These are phyloP conservation scores for Pterocles orientalis DNA, from an alignment of 2,113 vertebrate species.

Conservation along the genomic window DNA sequence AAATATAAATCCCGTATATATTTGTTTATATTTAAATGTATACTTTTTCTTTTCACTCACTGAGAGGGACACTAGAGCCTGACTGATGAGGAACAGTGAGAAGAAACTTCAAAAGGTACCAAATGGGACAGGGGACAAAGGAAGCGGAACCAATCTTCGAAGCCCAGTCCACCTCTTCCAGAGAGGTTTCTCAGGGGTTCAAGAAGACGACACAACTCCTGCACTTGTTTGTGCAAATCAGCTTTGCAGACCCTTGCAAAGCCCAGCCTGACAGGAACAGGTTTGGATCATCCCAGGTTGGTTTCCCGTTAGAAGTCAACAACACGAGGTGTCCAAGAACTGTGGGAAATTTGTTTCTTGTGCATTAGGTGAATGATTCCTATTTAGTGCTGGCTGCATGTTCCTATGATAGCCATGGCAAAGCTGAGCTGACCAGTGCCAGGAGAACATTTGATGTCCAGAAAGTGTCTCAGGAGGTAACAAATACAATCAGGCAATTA, in stretches of 20 bases:
- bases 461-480: neutral
- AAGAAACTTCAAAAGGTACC: neutral
- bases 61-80: neutral
- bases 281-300: neutral
- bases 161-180: neutral
- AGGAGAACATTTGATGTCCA: neutral
- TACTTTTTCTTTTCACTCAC: neutral
- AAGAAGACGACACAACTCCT: neutral
- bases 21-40: neutral
- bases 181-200: neutral
- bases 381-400: accelerated
- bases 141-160: neutral
- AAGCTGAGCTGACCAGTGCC: neutral
- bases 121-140: too few relatives aligned
- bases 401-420: accelerated
- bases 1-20: neutral
- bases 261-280: neutral
- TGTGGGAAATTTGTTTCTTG: neutral
- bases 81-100: neutral
- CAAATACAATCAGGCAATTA: neutral
- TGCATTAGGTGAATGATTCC: neutral
- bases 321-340: neutral
- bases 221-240: neutral
- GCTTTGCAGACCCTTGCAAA: neutral
- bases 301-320: neutral